Evolutionary conservation across 2,888 invertebrate genomes (phyloP), one percentile per base, ranked within the genome.

Genomic region (Apamea epomidion): DNA sequence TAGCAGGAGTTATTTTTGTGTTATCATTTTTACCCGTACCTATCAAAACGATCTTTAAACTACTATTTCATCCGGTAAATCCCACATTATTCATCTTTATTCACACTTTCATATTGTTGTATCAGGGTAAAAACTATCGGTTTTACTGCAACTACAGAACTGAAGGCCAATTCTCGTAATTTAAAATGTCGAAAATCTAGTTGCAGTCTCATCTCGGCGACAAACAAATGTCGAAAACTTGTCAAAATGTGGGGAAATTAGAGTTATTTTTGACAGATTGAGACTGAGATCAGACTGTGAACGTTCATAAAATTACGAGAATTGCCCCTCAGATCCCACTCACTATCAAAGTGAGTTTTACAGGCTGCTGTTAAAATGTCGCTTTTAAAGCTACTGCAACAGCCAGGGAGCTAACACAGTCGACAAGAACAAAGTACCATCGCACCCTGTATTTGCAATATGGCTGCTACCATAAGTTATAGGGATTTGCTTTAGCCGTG

Each of bases 391-490:
- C 48, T 29, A 48, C 42, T 85, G 8, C 51, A 85, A 45, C 21
- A 51, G 54, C 48, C 62, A 37, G 7, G 0, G 45, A 81, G 42
- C 74, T 85, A 65, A 81, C 64, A 70, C 74, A 70, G 70, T 85
- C 32, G 70, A 83, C 82, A 74, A 85, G 74, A 85, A 83, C 70
- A 65, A 83, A 83, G 82, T 86, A 69, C 76, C 16, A 76, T 37
- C 14, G 64, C 76, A 81, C 70, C 60, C 74, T 75, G 60, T 84
- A 87, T 84, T 87, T 80, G 58, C 86, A 84, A 84, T 74, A 82
- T 86, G 73, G 86, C 74, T 25, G 74, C 58, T 65, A 29, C 74
- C 73, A 60, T 82, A 84, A 74, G 42, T 48, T 48, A 48, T 48
- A 48, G 16, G 48, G 48, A 48, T 48, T 48, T 48, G 83, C 67